Percentiles rank a stretch among this genome's conserved stretches.
phyloP scores from a whole-genome alignment of 2,113 vertebrate species.

The Xiphophorus hellerii region DNA sequence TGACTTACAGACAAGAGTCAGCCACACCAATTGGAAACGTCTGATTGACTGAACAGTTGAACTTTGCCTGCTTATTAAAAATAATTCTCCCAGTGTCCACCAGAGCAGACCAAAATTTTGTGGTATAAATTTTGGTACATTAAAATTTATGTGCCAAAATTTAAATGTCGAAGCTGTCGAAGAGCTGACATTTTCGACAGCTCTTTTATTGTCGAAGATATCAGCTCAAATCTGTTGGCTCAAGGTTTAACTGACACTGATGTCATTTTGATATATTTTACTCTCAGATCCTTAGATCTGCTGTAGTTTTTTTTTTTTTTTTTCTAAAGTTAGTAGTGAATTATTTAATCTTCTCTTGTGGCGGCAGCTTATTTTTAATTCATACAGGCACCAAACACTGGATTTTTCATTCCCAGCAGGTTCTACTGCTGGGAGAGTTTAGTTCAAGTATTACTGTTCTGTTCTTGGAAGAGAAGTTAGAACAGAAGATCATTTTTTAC shows the following conservation, averaged over 20 bases:
- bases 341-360: background rate
- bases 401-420: background rate
- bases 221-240: background rate
- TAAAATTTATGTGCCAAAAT: too few relatives aligned
- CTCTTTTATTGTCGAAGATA: too few relatives aligned
- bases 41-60: too few relatives aligned
- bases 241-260: background rate
- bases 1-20: too few relatives aligned
- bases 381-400: background rate
- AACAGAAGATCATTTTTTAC: background rate
- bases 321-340: background rate
- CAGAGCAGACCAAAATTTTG: too few relatives aligned
- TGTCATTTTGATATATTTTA: background rate
- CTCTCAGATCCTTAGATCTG: background rate
- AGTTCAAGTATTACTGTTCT: background rate
- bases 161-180: too few relatives aligned
- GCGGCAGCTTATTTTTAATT: background rate
- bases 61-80: too few relatives aligned
- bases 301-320: background rate
- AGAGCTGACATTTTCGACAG: too few relatives aligned
- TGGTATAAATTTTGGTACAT: too few relatives aligned
- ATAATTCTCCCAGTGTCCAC: too few relatives aligned
- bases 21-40: too few relatives aligned
- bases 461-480: conserved; percentile 4
- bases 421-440: background rate